These are phyloP conservation scores for Fistularia tabacaria DNA, from an alignment of 2,797 vertebrate genomes.

Conservation along the genomic window DNA sequence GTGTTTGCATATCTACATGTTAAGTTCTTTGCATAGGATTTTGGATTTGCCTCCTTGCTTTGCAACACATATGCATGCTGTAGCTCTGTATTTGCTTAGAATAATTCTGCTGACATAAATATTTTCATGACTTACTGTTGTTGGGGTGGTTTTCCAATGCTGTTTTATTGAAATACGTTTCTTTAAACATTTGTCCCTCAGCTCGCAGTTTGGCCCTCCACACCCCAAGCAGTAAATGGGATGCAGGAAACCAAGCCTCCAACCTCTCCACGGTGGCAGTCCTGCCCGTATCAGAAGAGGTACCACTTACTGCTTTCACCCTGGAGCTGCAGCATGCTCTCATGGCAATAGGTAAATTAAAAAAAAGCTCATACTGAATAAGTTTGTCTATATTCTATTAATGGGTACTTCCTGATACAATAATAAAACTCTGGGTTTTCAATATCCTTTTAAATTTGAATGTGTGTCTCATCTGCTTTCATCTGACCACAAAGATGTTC, in stretches of 20 bases:
- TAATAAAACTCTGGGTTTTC: background rate
- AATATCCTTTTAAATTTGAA: background rate
- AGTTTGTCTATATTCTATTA: background rate
- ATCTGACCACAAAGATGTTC: no score
- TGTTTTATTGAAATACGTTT: no score
- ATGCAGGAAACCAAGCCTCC: constrained; percentile 83
- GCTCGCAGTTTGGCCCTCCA: constrained; percentile 82
- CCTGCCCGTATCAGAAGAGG: constrained; percentile 89
- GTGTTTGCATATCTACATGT: constrained; percentile 8
- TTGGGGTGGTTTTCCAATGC: no score
- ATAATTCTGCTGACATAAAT: no score
- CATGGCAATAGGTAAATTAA: constrained; percentile 78
- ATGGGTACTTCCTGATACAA: no score
- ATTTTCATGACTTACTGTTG: no score
- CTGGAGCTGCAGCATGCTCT: constrained; percentile 92
- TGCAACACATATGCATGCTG: no score
- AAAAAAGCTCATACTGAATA: background rate
- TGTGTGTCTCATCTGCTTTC: background rate
- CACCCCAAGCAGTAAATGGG: constrained; percentile 84
- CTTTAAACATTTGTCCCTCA: constrained; percentile 37
- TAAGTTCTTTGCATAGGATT: background rate
- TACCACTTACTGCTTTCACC: constrained; percentile 88
- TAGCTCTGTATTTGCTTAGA: no score
- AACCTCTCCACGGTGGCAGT: constrained; percentile 91
- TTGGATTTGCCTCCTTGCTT: no score